Base-by-base conservation (phyloP, 37 sponge, comb jelly and placozoan species). In the Tethya wilhelma region DNA sequence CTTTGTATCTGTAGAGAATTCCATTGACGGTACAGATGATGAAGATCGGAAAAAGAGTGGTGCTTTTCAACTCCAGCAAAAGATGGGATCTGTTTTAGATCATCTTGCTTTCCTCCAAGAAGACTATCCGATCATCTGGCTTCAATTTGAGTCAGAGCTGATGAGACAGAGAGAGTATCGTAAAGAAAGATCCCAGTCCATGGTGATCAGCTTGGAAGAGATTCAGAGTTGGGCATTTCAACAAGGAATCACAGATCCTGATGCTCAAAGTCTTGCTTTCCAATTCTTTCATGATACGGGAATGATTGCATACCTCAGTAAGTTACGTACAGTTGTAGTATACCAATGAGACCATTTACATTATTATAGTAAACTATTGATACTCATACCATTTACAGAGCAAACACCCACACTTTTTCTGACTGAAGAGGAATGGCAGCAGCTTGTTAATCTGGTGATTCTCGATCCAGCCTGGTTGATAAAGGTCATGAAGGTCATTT, bases 211-310 rank as follows among this genome's bases (percentile, higher is more conserved):
- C 38, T 41, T 1, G 45, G 30, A 31, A 43, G 31, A 63, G 78
- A 77, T 28, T 29, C 2, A 19, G 53, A 49, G 53, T 7, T 7
- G 63, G 6, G 71, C 45, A 22, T 7, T 23, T 11, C 29, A 23
- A 44, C 37, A 22, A 67, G 40, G 23, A 36, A 44, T 22, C 8
- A 6, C 26, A 44, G 49, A 23, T 7, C 2, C n/a, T 71, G 6
- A n/a, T 7, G 8, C 45, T 22, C 45, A 44, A 14, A 5, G 28
- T 22, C 30, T 68, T 22, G 84, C 84, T 32, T 58, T 74, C 32
- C 23, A 73, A 38, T 83, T 83, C 53, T 71, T 79, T 39, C 84
- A 83, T 78, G 90, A 89, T 29, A 73, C 42, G 0, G 84, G 80
- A 1, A 41, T 56, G 25, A 83, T 83, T 44, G 17, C n/a, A n/a